Base-by-base conservation (phyloP, 2,797 vertebrate genomes). In the Apogon hyalosoma region DNA sequence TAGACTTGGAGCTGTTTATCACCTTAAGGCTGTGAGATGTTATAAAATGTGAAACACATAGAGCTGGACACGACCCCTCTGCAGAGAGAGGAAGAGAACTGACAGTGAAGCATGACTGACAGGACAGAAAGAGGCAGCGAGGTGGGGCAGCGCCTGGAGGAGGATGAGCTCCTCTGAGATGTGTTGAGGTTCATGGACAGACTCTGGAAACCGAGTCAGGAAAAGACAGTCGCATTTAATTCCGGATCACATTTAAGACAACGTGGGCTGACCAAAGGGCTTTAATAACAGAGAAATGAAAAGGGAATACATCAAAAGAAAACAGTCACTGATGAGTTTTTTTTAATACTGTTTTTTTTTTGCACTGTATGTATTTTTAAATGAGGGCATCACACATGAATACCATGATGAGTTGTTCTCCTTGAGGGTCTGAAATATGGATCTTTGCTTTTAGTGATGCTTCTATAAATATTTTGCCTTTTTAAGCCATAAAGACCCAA, bases 21-120 rank as follows among this genome's bases (percentile, higher is more conserved):
- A 28, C 24, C 24, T 28, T 28, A 28, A 28, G 24, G 24, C 24
- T 28, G 24, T 28, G 24, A 28, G 24, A 28, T 28, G 24, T 28
- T 28, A 28, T 28, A 4, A 28, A 28, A 28, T 7, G n/a, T 39
- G 47, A 71, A 42, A 36, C 78, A 39, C 67, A 69, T 11, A 47
- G 41, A 40, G 19, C 24, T 28, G 24, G 56, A 71, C 66, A 33
- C 0, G 11, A 69, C 40, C 11, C 39, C 19, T 57, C 19, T 57
- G 63, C 38, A 72, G 54, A 74, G 24, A 24, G 45, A 53, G 49
- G 63, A 54, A 62, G 43, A 68, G 56, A 58, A 45, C 15, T 73
- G 63, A 68, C 59, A 69, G 76, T 10, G 51, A 80, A 77, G 14
- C 16, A 31, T 78, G 75, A 86, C 36, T 80, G 88, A 82, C 73